These are phyloP conservation scores for Trigoniulus corallinus DNA, from an alignment of 1,140 invertebrate genomes.

Conservation along the genomic window DNA sequence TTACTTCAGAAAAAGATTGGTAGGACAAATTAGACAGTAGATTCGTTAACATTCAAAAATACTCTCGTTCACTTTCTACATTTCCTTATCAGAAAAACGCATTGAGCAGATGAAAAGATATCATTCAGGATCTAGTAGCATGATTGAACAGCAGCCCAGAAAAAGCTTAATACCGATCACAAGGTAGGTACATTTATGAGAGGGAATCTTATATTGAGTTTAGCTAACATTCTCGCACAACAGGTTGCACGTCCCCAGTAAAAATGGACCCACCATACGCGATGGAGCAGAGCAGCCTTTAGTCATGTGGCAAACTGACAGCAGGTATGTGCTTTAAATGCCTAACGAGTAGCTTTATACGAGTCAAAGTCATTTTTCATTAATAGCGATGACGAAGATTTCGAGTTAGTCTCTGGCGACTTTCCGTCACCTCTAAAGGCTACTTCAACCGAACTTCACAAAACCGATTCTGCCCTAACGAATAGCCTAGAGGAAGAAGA, in stretches of 20 bases:
- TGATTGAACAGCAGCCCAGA: neutral
- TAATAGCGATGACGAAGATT: no score
- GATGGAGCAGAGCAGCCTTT: slow-evolving; percentile 37
- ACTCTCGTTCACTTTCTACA: no score
- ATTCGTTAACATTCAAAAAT: no score
- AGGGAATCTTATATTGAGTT: no score
- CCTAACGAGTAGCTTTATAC: no score
- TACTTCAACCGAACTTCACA: no score
- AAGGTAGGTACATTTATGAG: neutral
- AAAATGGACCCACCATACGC: slow-evolving; percentile 23
- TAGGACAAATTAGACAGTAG: no score
- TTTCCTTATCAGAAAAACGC: neutral
- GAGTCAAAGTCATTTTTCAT: no score
- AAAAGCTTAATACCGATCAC: neutral
- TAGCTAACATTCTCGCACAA: no score
- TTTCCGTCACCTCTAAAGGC: no score
- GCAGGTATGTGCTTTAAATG: neutral
- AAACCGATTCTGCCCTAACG: slow-evolving; percentile 38
- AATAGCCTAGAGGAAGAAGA: no score
- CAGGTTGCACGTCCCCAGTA: neutral
- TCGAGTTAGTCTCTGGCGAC: neutral
- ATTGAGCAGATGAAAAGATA: neutral
- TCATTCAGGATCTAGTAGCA: neutral
- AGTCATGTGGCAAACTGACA: slow-evolving; percentile 36
- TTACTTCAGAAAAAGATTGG: no score